Base-by-base conservation (phyloP, 2,888 invertebrate genomes). In the Philaethria dido region DNA sequence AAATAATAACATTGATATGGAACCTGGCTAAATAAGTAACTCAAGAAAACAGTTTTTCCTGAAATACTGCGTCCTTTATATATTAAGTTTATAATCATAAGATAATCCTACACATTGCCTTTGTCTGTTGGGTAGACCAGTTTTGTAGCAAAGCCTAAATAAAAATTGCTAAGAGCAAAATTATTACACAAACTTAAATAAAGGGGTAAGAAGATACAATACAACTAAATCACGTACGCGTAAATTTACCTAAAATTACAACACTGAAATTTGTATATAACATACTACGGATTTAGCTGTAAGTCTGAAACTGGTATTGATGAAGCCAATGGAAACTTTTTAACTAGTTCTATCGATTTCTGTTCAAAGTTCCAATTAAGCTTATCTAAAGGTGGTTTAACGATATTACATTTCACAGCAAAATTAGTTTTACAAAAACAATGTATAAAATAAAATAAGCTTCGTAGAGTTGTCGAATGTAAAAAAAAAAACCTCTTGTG, bases 281-380 rank as follows among this genome's bases (percentile, higher is more conserved):
- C 18, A 44, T 22, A 13, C 22, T 16, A 59, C 3, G 20, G 47
- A n/a, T 48, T 22, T 14, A 62, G 55, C 60, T 59, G 48, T 54
- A 42, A 60, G 60, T 48, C 55, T 48, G 36, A 50, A 69, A 64
- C 60, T 54, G 63, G 33, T 63, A 61, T 66, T 62, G 68, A 69
- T 69, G 65, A 65, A 66, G 52, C 50, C 42, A 66, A 60, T 25
- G 54, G 55, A 69, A 69, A 69, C 65, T 60, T 69, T 66, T 66
- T 69, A 63, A 63, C 61, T 69, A 48, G 42, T 47, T 55, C 39
- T 44, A 63, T 69, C 61, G 67, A 64, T 67, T 66, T 61, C 48
- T 66, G 68, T 62, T 66, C 57, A 36, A 57, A 64, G 63, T 60
- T 68, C 57, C 63, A 55, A 55, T 62, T 55, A 57, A 62, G 57